Evolutionary conservation across 2,113 vertebrate genomes (phyloP).

Genomic region (Zapus hudsonius): DNA sequence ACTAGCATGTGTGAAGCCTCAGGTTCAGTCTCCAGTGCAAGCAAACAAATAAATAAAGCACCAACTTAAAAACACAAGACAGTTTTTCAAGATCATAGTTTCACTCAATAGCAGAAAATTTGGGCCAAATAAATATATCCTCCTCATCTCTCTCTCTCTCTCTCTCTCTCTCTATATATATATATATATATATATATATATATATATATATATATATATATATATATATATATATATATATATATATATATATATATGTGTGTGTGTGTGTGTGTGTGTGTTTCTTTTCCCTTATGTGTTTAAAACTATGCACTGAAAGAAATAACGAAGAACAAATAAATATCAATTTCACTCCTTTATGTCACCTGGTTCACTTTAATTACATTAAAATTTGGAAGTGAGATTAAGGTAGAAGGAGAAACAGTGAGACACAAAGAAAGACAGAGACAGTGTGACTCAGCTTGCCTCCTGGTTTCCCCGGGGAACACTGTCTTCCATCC

Average conservation of each 20-base stretch:
- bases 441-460: background rate
- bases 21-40: background rate
- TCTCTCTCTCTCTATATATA: no score
- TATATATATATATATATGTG: no score
- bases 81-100: conserved; percentile 42
- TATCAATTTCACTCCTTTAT: background rate
- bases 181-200: no score
- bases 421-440: background rate
- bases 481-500: conserved; percentile 33
- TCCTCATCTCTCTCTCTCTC: background rate
- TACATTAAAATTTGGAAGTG: conserved; percentile 27
- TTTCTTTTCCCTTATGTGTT: background rate
- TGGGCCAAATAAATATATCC: conserved; percentile 1
- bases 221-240: no score
- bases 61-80: background rate
- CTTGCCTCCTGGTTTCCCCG: conserved; percentile 18
- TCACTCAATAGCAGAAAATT: background rate
- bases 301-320: conserved; percentile 11
- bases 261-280: no score
- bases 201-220: no score
- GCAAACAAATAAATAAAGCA: background rate
- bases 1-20: background rate
- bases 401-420: background rate
- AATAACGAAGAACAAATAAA: background rate
- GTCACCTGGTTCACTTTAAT: background rate